Conservation (phyloP, 2,113 vertebrate genomes). For the Reinhardtius hippoglossoides region DNA sequence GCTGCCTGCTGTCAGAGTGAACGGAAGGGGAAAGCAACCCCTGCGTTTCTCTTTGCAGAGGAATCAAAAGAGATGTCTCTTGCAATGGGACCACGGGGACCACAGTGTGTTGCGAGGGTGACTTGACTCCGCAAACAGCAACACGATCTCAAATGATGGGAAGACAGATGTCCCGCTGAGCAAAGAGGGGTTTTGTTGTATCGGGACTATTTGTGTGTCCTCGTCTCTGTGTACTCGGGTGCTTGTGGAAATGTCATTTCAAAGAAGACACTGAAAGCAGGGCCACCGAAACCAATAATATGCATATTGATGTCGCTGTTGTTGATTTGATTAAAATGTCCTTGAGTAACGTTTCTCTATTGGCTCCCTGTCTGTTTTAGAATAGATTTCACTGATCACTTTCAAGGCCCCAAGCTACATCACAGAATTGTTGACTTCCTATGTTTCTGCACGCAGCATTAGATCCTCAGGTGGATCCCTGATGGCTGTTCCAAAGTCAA, state of each 20-base stretch:
- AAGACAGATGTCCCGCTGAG: constrained; percentile 59
- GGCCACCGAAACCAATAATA: not conserved
- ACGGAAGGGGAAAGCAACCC: constrained; percentile 39
- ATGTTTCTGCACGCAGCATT: too few relatives aligned
- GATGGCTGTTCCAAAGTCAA: too few relatives aligned
- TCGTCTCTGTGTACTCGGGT: not conserved
- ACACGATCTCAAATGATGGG: constrained; percentile 53
- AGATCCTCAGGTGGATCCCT: too few relatives aligned
- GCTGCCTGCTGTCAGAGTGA: constrained; percentile 46
- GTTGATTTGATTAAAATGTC: constrained; percentile 10
- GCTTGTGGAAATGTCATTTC: constrained; percentile 25
- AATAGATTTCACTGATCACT: too few relatives aligned
- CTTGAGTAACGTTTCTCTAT: not conserved
- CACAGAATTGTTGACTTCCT: too few relatives aligned
- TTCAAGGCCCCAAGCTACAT: too few relatives aligned
- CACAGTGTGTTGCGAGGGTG: constrained; percentile 40
- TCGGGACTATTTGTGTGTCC: constrained; percentile 19
- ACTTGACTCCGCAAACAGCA: constrained; percentile 57
- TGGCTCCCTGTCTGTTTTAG: too few relatives aligned
- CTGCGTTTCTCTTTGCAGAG: constrained; percentile 39
- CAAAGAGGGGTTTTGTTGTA: constrained; percentile 21
- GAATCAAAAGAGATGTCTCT: constrained; percentile 55
- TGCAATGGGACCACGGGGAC: constrained; percentile 41
- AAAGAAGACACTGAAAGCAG: constrained; percentile 10
- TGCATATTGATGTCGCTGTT: constrained; percentile 7